phyloP scores from a whole-genome alignment of 2,797 vertebrate genomes.

The Lagorchestes hirsutus region DNA sequence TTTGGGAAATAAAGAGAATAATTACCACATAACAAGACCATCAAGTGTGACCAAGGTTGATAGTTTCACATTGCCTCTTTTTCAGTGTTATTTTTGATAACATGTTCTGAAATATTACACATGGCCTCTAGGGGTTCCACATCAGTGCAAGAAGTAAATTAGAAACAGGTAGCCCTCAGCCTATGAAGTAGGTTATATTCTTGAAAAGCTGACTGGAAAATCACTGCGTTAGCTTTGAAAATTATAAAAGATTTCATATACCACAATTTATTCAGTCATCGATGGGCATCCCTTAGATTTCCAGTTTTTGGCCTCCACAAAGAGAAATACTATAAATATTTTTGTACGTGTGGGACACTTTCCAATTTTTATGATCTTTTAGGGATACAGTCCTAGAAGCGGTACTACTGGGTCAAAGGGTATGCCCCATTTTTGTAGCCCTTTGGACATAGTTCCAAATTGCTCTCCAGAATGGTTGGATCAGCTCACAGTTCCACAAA shows the following conservation, averaged over 20 bases:
- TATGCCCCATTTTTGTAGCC: too few species aligned
- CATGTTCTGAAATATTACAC: background rate
- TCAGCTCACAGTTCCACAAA: too few species aligned
- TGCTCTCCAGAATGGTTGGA: too few species aligned
- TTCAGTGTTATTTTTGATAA: background rate
- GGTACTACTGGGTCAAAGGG: too few species aligned
- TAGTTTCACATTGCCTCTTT: background rate
- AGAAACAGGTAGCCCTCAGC: background rate
- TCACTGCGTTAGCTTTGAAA: background rate
- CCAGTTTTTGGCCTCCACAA: too few species aligned
- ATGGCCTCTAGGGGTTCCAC: background rate
- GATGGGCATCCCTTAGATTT: too few species aligned
- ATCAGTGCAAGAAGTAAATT: background rate
- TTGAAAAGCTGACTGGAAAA: background rate
- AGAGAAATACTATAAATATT: too few species aligned
- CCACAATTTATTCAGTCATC: too few species aligned
- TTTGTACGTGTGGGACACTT: too few species aligned
- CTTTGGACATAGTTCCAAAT: too few species aligned
- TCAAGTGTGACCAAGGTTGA: background rate
- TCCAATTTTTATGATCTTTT: too few species aligned
- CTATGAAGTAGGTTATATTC: background rate
- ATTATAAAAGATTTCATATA: background rate
- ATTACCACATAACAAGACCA: background rate
- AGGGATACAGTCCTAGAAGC: too few species aligned
- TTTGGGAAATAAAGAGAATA: background rate